Base-by-base conservation (phyloP, 2,888 invertebrate genomes). In the Sthenelais limicola region DNA sequence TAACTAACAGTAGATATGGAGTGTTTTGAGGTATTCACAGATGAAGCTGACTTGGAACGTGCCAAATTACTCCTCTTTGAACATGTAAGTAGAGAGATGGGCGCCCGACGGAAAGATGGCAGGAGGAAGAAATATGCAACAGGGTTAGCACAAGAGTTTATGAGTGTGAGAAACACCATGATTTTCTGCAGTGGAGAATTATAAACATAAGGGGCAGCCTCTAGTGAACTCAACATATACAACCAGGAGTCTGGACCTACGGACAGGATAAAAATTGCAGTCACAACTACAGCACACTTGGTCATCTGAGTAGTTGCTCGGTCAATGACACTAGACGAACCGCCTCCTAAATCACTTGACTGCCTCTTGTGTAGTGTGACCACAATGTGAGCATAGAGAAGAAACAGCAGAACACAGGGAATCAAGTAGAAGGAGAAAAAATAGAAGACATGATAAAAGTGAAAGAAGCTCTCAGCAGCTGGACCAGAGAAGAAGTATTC, bases 131-230 rank as follows among this genome's bases (percentile, higher is more conserved):
- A 38, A 66, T 66, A 66, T n/a, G 43, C 47, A 33, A 66, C 3
- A 38, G 66, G 66, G 43, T 66, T 66, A 24, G 47, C 47, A 66
- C 38, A 66, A 3, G 66, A 66, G 43, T 66, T 66, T 9, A 66
- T 18, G 2, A 43, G 21, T 15, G 66, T 66, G 47, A 66, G 33
- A 18, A 66, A 66, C 18, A 66, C 66, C 66, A 35, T 43, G 21
- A 66, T 33, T 18, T 35, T 66, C 66, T 66, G 66, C 12, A 66
- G n/a, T 3, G 66, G 66, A 5, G 43, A 43, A 21, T 66, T 66
- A 18, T 43, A 43, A 18, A 26, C 38, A 43, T 66, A 66, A 32
- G 35, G n/a, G 9, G 47, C 43, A 35, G 26, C 38, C 3, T 43
- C 66, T 9, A 43, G 38, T n/a, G 66, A 66, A 5, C 66, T 43